These are phyloP conservation scores for Apistogramma diplotaenia DNA, from an alignment of 2,113 vertebrate genomes.

Conservation along the genomic window DNA sequence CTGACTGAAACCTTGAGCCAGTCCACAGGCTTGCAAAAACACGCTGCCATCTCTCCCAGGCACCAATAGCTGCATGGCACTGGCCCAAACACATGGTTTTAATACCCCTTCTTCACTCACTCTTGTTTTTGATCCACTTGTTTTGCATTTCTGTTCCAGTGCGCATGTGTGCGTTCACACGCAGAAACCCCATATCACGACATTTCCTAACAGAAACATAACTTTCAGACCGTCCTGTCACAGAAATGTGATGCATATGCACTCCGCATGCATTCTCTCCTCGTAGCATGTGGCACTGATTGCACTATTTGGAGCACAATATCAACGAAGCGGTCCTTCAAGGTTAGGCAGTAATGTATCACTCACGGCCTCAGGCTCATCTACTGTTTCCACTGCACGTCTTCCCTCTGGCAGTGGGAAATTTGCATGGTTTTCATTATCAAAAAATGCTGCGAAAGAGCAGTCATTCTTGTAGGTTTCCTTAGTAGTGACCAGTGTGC, in stretches of 20 bases:
- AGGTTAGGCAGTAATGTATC: conserved; percentile 64
- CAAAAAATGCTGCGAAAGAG: conserved; percentile 37
- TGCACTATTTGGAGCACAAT: conserved; percentile 55
- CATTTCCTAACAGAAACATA: conserved; percentile 49
- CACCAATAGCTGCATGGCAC: conserved; percentile 49
- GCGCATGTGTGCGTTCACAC: conserved; percentile 34
- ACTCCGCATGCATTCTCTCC: conserved; percentile 36
- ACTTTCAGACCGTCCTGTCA: conserved; percentile 56
- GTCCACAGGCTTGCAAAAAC: conserved; percentile 21
- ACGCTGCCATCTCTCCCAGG: conserved; percentile 41
- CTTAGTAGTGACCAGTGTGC: conserved; percentile 16
- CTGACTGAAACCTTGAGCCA: conserved; percentile 36
- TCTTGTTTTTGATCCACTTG: conserved; percentile 27
- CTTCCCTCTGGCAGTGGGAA: conserved; percentile 34
- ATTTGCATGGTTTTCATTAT: conserved; percentile 70
- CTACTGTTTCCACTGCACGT: conserved; percentile 69
- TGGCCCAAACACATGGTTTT: conserved; percentile 70
- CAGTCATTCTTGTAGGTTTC: conserved; percentile 37
- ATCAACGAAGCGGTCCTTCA: conserved; percentile 57
- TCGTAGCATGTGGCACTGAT: conserved; percentile 66
- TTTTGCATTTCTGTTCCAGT: conserved; percentile 37
- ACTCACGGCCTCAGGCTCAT: conserved; percentile 53
- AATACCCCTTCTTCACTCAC: conserved; percentile 43
- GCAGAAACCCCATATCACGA: conserved; percentile 37
- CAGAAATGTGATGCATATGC: conserved; percentile 48